Conservation (phyloP, 2,797 vertebrate genomes). For the Pangasius djambal region DNA sequence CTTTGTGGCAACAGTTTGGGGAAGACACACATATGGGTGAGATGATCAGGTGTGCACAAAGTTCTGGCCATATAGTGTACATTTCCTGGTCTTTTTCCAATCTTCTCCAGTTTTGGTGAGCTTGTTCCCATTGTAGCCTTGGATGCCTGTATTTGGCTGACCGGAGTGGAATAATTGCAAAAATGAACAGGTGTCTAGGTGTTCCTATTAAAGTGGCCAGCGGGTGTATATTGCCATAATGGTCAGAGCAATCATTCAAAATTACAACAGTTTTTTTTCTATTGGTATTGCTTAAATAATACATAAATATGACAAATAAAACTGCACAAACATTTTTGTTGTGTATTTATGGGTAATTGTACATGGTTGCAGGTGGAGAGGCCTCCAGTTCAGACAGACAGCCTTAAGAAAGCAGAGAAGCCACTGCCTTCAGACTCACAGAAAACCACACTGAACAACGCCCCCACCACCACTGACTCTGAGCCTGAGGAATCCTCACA, state of each 20-base stretch:
- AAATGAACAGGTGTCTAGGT: background rate
- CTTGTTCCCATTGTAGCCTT: background rate
- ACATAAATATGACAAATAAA: background rate
- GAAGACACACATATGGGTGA: too few relatives aligned
- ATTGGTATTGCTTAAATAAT: background rate
- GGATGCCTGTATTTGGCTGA: background rate
- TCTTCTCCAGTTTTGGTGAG: background rate
- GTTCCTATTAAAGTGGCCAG: background rate
- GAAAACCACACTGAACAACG: conserved; percentile 80
- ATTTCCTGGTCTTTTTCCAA: background rate
- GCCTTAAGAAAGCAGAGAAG: conserved; percentile 86
- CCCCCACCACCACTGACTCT: conserved; percentile 84
- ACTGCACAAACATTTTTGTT: background rate
- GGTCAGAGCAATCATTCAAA: background rate
- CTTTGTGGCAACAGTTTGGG: background rate
- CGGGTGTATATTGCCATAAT: background rate
- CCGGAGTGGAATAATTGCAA: background rate
- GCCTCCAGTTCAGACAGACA: conserved; percentile 86
- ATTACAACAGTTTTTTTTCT: background rate
- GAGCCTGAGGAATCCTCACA: conserved; percentile 88
- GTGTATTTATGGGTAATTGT: background rate
- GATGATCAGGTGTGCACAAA: background rate
- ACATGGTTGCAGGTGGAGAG: conserved; percentile 82
- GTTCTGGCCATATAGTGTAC: too few relatives aligned
- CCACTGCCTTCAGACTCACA: conserved; percentile 86